These are phyloP conservation scores for Minunthozetes semirufus DNA, from an alignment of 2,888 invertebrate genomes.

Conservation along the genomic window DNA sequence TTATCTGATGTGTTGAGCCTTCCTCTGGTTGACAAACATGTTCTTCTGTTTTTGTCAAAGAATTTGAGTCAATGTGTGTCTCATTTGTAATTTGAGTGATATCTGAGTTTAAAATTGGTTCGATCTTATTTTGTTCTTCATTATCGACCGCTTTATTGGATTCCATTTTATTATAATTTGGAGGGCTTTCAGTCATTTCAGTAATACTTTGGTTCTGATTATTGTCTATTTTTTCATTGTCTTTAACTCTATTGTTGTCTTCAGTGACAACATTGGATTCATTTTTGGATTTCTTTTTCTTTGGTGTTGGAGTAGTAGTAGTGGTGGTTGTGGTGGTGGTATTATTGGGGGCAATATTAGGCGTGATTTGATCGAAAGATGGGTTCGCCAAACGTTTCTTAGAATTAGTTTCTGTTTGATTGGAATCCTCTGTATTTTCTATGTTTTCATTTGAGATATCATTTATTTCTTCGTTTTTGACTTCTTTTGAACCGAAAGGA, in stretches of 20 bases:
- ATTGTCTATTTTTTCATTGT: not conserved
- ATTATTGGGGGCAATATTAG: slow-evolving; percentile 23
- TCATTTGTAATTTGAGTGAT: not conserved
- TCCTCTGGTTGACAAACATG: no score
- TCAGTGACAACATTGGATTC: not conserved
- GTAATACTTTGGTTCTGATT: not conserved
- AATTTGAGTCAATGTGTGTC: not conserved
- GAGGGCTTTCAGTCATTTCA: not conserved
- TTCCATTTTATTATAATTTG: no score
- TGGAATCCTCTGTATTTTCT: not conserved
- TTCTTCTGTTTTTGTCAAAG: not conserved
- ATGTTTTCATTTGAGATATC: not conserved
- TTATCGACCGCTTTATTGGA: no score
- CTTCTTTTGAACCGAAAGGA: slow-evolving; percentile 18
- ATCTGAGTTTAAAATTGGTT: not conserved
- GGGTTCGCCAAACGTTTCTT: slow-evolving; percentile 39
- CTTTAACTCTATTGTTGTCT: slow-evolving; percentile 11
- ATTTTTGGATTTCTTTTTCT: slow-evolving; percentile 31
- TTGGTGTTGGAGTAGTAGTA: slow-evolving; percentile 27
- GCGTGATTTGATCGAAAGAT: slow-evolving; percentile 40
- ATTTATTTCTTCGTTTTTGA: slow-evolving; percentile 8
- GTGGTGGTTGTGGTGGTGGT: no score
- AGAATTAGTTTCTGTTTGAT: not conserved
- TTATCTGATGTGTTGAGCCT: no score
- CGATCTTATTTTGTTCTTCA: not conserved